Percentiles rank a stretch among this genome's conserved stretches.
phyloP scores from a whole-genome alignment of 1,140 invertebrate genomes.

The Brachionus koreanus region DNA sequence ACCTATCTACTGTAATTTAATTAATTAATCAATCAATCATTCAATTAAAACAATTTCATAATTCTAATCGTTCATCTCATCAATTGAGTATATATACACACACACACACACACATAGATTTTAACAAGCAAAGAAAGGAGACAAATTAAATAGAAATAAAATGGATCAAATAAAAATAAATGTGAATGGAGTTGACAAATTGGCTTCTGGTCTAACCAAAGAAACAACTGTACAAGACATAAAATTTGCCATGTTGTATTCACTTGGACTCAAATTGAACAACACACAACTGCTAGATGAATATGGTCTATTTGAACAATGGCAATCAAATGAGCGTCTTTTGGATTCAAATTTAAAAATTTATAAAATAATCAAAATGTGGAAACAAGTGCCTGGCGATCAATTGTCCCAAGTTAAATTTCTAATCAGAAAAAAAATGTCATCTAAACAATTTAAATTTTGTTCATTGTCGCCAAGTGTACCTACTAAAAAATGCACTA shows the following conservation, averaged over 20 bases:
- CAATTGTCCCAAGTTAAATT: slow-evolving; percentile 38
- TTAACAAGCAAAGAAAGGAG: too few species aligned
- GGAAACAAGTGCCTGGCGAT: slow-evolving; percentile 29
- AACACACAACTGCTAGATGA: neutral
- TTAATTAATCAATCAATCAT: neutral
- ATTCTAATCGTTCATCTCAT: too few species aligned
- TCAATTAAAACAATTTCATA: neutral
- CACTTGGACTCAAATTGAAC: neutral
- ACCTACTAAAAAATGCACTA: neutral
- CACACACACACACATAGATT: too few species aligned
- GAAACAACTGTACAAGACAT: slow-evolving; percentile 28
- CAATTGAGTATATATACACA: neutral
- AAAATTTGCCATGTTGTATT: slow-evolving; percentile 38
- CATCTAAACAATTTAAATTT: neutral
- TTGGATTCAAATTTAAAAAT: slow-evolving; percentile 35
- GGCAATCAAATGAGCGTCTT: slow-evolving; percentile 40
- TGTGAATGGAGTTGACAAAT: slow-evolving; percentile 28
- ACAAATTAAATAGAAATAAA: too few species aligned
- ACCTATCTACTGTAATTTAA: neutral
- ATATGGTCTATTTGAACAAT: slow-evolving; percentile 36
- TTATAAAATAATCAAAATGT: slow-evolving; percentile 36
- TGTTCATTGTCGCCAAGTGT: slow-evolving; percentile 6
- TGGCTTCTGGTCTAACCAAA: slow-evolving; percentile 30
- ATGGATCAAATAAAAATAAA: slow-evolving; percentile 28
- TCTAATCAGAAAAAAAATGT: neutral